Base-by-base conservation (phyloP, 2,888 invertebrate genomes). In the Boloria selene region DNA sequence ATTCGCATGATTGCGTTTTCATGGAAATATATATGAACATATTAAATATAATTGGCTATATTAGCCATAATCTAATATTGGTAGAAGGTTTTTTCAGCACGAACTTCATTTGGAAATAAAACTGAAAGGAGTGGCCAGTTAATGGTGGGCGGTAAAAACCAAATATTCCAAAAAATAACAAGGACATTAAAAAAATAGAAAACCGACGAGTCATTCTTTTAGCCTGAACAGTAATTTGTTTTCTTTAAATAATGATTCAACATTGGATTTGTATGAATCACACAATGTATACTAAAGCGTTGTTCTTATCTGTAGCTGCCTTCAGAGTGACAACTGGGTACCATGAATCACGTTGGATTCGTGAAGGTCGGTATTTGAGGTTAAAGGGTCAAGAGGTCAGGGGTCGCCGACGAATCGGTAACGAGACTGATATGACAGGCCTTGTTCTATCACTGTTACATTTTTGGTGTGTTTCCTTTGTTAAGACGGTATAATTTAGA, bases 381-480 rank as follows among this genome's bases (percentile, higher is more conserved):
- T 58, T 45, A 61, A 16, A 47, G 59, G 67, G 67, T 58, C 51
- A 56, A 22, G 17, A 59, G 56, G 61, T 62, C 51, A 58, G 54
- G 31, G 67, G 62, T 65, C 67, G 64, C 17, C 31, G 38, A 22
- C 44, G 54, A 59, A 69, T 64, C 67, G 61, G 69, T 70, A 70
- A 65, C 62, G 59, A 65, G 51, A 42, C 26, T 49, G 53, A 26
- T 49, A 31, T 49, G 31, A 42, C 60, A 22, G 52, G 55, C 45
- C 50, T 64, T 59, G 50, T 16, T 42, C n/a, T 42, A 22, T 51
- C 45, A 42, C 45, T 51, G 56, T 51, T 45, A 13, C 22, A 26
- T 13, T 45, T 45, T 45, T 26, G 31, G 62, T n/a, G 31, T 22
- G 63, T 66, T 68, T 64, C 55, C 51, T 13, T 56, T 56, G 31